A percentile compares a stretch with the other conserved stretches of the same genome.
These are phyloP conservation scores for Zapus hudsonius DNA, from an alignment of 2,113 vertebrate genomes.

Conservation along the genomic window DNA sequence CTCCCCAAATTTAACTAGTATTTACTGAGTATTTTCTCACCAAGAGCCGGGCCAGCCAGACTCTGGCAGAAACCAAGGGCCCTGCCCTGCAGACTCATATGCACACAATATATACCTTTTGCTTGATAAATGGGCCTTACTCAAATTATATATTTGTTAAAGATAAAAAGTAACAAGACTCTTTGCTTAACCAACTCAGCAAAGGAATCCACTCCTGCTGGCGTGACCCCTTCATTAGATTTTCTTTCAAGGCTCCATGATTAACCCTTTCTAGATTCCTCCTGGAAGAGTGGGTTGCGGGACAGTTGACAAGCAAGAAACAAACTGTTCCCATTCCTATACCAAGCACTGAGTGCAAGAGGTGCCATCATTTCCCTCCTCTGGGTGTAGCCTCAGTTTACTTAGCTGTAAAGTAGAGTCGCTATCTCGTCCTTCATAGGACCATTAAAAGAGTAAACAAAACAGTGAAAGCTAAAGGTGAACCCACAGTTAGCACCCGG, in stretches of 20 bases:
- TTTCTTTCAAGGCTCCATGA: neutral
- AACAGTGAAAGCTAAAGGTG: neutral
- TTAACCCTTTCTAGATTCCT: neutral
- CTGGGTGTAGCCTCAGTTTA: constrained; percentile 3
- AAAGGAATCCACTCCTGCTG: neutral
- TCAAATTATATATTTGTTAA: constrained; percentile 1
- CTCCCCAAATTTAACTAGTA: neutral
- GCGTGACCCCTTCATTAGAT: neutral
- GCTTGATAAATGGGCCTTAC: constrained; percentile 36
- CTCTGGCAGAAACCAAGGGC: neutral
- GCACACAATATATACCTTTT: neutral
- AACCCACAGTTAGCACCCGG: neutral
- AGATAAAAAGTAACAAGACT: neutral
- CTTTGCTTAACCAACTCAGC: constrained; percentile 42
- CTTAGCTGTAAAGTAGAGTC: constrained; percentile 2
- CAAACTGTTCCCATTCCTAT: neutral
- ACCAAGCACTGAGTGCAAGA: neutral
- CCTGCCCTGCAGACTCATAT: constrained; percentile 18
- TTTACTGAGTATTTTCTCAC: constrained; percentile 33
- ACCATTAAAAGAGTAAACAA: neutral
- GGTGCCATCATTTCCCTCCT: neutral
- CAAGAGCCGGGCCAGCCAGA: neutral
- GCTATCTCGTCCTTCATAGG: neutral
- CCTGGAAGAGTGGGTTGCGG: neutral
- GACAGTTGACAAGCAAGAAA: neutral